phyloP scores from a whole-genome alignment of 2,113 vertebrate genomes.

The Romanogobio albipinnatus region DNA sequence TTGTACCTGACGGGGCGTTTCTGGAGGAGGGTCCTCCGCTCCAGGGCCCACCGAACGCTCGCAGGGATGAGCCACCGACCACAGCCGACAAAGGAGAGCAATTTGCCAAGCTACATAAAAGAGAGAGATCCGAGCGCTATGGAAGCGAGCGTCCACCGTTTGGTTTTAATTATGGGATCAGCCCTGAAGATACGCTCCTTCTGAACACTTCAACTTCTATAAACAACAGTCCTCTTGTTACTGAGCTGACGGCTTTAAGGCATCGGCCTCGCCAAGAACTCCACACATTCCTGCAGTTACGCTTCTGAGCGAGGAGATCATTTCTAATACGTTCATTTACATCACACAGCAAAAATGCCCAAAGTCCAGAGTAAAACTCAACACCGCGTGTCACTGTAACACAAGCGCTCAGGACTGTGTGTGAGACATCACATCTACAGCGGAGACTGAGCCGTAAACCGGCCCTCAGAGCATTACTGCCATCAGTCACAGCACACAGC shows the following conservation, averaged over 20 bases:
- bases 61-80: slow-evolving; percentile 70
- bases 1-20: slow-evolving; percentile 61
- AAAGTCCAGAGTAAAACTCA: slow-evolving; percentile 58
- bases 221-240: slow-evolving; percentile 73
- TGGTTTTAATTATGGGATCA: slow-evolving; percentile 81
- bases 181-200: slow-evolving; percentile 76
- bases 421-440: too few species aligned
- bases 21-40: slow-evolving; percentile 48
- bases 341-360: slow-evolving; percentile 57
- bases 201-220: slow-evolving; percentile 77
- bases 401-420: neutral
- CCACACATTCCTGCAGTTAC: slow-evolving; percentile 42
- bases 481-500: too few species aligned
- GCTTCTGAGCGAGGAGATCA: slow-evolving; percentile 45
- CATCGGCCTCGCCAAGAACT: slow-evolving; percentile 63
- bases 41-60: slow-evolving; percentile 61
- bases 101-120: slow-evolving; percentile 76
- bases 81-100: slow-evolving; percentile 70
- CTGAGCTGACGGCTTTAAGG: slow-evolving; percentile 68
- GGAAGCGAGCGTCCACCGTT: slow-evolving; percentile 75
- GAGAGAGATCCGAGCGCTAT: slow-evolving; percentile 70
- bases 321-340: slow-evolving; percentile 62
- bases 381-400: slow-evolving; percentile 45
- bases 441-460: too few species aligned
- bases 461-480: too few species aligned